These are phyloP conservation scores for Drosophila leonis DNA, from an alignment of 2,888 invertebrate species.

Conservation along the genomic window DNA sequence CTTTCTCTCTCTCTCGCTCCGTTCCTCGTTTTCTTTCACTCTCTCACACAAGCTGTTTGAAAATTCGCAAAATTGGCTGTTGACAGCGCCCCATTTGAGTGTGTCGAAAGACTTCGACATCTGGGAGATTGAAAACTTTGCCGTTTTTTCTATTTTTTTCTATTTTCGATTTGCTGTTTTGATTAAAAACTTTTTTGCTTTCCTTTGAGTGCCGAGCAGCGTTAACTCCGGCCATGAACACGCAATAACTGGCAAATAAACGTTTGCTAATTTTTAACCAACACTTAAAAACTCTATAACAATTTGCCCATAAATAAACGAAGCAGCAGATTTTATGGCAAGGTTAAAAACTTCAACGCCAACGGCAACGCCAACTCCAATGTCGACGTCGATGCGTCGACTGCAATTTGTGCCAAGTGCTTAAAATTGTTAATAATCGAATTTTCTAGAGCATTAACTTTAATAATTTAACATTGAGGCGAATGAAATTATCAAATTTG, in stretches of 20 bases:
- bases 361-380: constrained; percentile 4
- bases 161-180: constrained; percentile 68
- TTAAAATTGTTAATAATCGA: constrained; percentile 66
- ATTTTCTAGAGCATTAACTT: constrained; percentile 75
- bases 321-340: not conserved
- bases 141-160: too few species aligned
- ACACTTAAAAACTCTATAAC: constrained; percentile 5
- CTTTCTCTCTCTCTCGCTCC: not conserved
- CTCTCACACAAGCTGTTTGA: constrained; percentile 37
- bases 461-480: constrained; percentile 52
- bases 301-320: constrained; percentile 1
- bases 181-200: constrained; percentile 72
- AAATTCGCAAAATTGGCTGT: constrained; percentile 73
- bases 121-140: constrained; percentile 74
- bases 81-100: constrained; percentile 73
- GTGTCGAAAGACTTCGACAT: constrained; percentile 76
- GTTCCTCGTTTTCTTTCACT: not conserved
- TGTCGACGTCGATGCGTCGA: constrained; percentile 30
- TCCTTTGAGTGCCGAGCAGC: constrained; percentile 11
- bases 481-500: constrained; percentile 31
- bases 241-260: constrained; percentile 38
- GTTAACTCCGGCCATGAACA: constrained; percentile 40
- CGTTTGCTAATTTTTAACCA: constrained; percentile 38
- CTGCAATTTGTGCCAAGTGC: constrained; percentile 53
- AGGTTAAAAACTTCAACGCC: constrained; percentile 30